Evolutionary conservation across 2,888 invertebrate species (phyloP).

Genomic region (Eustalomyia histrio): DNA sequence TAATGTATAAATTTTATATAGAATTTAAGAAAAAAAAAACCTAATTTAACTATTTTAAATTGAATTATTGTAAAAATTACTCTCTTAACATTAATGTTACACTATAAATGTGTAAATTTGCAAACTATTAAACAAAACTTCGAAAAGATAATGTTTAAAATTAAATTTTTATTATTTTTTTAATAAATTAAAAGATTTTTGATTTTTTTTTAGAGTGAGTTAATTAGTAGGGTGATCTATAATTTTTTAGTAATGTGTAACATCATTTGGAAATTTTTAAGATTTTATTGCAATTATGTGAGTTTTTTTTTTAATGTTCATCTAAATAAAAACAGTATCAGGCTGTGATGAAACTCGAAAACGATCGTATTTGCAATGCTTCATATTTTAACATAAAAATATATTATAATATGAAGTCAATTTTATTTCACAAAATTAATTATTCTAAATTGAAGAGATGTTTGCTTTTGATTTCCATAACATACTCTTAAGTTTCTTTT

Average conservation of each 20-base stretch:
- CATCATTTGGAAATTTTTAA: too few relatives aligned
- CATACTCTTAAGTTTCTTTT: too few relatives aligned
- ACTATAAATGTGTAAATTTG: slow-evolving; percentile 39
- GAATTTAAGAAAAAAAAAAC: slow-evolving; percentile 27
- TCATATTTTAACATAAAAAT: too few relatives aligned
- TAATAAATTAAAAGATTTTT: slow-evolving; percentile 6
- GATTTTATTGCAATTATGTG: too few relatives aligned
- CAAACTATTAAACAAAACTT: slow-evolving; percentile 24
- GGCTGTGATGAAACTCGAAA: too few relatives aligned
- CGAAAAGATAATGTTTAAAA: slow-evolving; percentile 5
- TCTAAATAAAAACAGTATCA: too few relatives aligned
- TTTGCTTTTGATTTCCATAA: too few relatives aligned
- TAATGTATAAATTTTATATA: slow-evolving; percentile 27
- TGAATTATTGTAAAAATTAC: slow-evolving; percentile 42
- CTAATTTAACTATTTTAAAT: slow-evolving; percentile 15
- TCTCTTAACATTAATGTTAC: slow-evolving; percentile 30
- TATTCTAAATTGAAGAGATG: too few relatives aligned
- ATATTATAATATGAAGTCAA: too few relatives aligned
- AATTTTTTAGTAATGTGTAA: slow-evolving; percentile 22
- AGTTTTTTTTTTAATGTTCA: too few relatives aligned
- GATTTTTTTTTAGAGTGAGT: slow-evolving; percentile 3
- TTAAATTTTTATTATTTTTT: slow-evolving; percentile 29
- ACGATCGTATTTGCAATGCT: too few relatives aligned
- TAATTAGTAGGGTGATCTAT: background rate
- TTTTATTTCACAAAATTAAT: too few relatives aligned